phyloP scores from a whole-genome alignment of 2,113 vertebrate genomes.

The Plecturocebus donacophilus region DNA sequence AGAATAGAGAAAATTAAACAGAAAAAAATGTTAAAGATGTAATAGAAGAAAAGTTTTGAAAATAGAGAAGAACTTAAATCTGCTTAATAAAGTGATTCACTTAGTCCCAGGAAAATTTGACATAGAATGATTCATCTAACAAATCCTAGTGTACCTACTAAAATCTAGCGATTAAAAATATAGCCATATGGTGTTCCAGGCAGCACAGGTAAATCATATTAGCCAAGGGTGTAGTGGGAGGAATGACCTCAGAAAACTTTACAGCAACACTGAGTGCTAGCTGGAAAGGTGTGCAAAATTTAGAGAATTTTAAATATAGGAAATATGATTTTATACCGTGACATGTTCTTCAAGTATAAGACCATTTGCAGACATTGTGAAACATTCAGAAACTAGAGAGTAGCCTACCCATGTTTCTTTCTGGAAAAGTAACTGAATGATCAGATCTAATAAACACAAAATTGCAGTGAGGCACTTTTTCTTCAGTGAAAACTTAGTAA shows the following conservation, averaged over 20 bases:
- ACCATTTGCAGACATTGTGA: neutral
- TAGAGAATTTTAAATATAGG: neutral
- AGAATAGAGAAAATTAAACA: neutral
- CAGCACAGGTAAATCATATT: neutral
- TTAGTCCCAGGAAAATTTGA: neutral
- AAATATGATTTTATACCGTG: neutral
- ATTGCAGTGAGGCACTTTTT: neutral
- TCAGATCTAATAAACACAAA: slow-evolving; percentile 2
- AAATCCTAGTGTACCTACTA: neutral
- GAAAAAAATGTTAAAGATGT: neutral
- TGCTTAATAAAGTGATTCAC: neutral
- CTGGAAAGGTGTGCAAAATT: neutral
- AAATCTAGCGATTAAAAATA: slow-evolving; percentile 3
- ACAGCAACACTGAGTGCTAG: neutral
- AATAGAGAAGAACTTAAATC: neutral
- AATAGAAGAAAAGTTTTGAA: slow-evolving; percentile 33
- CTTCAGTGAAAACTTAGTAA: neutral
- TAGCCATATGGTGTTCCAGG: neutral
- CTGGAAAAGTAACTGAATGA: neutral
- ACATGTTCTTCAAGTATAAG: neutral
- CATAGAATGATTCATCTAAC: neutral
- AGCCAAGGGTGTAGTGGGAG: neutral
- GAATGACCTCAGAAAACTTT: neutral
- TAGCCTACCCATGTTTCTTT: neutral
- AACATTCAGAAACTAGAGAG: neutral